Percentiles rank a stretch among this genome's conserved stretches.
Conservation (phyloP, 2,113 vertebrate genomes). For the Phrynosoma platyrhinos region DNA sequence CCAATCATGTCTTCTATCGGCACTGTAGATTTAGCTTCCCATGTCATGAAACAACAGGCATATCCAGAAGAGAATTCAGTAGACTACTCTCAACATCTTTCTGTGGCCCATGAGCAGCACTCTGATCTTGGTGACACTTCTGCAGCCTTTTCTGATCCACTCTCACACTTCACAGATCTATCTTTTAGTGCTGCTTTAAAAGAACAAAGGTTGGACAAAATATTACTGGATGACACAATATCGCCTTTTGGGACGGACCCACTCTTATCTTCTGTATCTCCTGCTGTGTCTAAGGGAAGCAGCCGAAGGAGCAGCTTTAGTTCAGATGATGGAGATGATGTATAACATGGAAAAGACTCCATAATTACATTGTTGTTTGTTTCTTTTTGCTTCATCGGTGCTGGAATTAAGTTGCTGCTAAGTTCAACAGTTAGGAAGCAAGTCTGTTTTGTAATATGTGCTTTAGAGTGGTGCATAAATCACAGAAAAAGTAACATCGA, state of each 20-base stretch:
- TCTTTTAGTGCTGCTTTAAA: conserved; percentile 92
- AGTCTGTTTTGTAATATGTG: not conserved
- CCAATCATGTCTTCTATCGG: conserved; percentile 84
- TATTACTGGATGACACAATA: conserved; percentile 88
- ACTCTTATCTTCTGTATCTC: conserved; percentile 89
- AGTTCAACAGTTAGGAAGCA: conserved; percentile 43
- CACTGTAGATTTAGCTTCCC: conserved; percentile 80
- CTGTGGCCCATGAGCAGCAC: conserved; percentile 71
- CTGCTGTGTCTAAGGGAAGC: conserved; percentile 90
- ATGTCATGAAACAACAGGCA: conserved; percentile 84
- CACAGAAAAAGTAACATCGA: conserved; percentile 40
- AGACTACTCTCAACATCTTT: conserved; percentile 84
- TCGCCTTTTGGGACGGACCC: conserved; percentile 92
- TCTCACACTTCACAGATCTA: conserved; percentile 97
- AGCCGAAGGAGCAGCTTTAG: conserved; percentile 95
- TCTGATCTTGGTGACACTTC: conserved; percentile 77
- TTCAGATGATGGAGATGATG: conserved; percentile 87
- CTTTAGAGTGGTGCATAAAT: conserved; percentile 43
- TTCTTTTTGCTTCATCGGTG: conserved; percentile 43
- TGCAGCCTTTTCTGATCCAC: conserved; percentile 91
- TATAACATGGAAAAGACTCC: conserved; percentile 73
- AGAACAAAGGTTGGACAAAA: conserved; percentile 89
- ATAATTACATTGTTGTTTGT: conserved; percentile 2
- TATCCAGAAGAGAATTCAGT: conserved; percentile 85
- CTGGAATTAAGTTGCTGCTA: conserved; percentile 21